phyloP scores from a whole-genome alignment of 2,113 vertebrate species.

The Fregata magnificens region DNA sequence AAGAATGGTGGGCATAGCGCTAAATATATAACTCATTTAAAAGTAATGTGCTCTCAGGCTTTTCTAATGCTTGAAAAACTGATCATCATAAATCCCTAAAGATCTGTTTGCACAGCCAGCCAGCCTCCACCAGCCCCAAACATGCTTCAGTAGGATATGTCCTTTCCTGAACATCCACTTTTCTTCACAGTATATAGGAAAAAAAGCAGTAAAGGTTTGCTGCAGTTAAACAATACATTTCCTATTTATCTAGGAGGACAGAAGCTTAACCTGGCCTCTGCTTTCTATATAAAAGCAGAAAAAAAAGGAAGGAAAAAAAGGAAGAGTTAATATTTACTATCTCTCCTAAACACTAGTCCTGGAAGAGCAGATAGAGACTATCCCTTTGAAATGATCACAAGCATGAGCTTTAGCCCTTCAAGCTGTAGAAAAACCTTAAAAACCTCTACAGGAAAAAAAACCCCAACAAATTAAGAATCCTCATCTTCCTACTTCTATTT shows the following conservation, averaged over 20 bases:
- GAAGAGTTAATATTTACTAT: not conserved
- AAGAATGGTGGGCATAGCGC: constrained; percentile 41
- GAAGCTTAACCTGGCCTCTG: not conserved
- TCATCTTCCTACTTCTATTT: not conserved
- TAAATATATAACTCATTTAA: constrained; percentile 70
- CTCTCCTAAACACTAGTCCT: not conserved
- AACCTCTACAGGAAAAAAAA: not conserved
- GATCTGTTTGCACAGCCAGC: constrained; percentile 12
- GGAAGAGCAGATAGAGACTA: not conserved
- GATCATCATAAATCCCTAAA: constrained; percentile 36
- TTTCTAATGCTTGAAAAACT: constrained; percentile 41
- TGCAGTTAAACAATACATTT: not conserved
- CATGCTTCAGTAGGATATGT: not conserved
- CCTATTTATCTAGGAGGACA: not conserved
- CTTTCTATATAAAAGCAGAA: not conserved
- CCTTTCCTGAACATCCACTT: not conserved
- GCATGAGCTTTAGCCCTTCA: not conserved
- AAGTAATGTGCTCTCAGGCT: constrained; percentile 54
- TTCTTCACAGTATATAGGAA: not conserved
- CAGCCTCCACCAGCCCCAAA: not conserved
- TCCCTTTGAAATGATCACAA: not conserved
- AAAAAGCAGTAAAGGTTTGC: not conserved
- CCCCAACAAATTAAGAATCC: not conserved
- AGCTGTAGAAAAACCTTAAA: not conserved
- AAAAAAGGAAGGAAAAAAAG: not conserved